Percentiles rank a stretch among this genome's conserved stretches.
Evolutionary conservation across 2,797 vertebrate genomes (phyloP).

Genomic region (Lagorchestes hirsutus): DNA sequence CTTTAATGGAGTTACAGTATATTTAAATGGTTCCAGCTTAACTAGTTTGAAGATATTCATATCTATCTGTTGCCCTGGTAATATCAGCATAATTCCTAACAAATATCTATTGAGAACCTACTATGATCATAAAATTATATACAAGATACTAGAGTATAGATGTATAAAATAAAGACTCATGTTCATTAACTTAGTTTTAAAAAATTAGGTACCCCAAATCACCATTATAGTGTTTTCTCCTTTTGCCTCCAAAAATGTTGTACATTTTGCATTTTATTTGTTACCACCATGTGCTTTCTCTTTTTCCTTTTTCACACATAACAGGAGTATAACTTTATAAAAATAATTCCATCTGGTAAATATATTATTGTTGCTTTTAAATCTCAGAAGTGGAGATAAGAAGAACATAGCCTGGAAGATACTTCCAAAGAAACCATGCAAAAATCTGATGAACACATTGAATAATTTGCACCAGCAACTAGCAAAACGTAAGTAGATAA

Average conservation of each 20-base stretch:
- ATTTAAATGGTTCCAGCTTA: not conserved
- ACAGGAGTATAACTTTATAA: not conserved
- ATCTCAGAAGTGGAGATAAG: slow-evolving; percentile 95
- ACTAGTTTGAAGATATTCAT: slow-evolving; percentile 10
- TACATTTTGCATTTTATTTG: slow-evolving; percentile 28
- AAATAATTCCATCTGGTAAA: slow-evolving; percentile 53
- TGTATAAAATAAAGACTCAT: slow-evolving; percentile 33
- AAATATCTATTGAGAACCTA: slow-evolving; percentile 8
- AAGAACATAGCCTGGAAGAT: slow-evolving; percentile 96
- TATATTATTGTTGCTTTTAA: slow-evolving; percentile 65
- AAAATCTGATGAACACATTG: slow-evolving; percentile 95
- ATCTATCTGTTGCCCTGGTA: slow-evolving; percentile 20
- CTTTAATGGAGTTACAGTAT: not conserved
- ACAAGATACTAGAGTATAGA: slow-evolving; percentile 7
- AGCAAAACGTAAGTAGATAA: slow-evolving; percentile 92
- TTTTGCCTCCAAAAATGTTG: slow-evolving; percentile 42
- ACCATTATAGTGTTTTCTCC: slow-evolving; percentile 18
- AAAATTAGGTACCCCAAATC: slow-evolving; percentile 25
- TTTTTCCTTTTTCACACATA: slow-evolving; percentile 49
- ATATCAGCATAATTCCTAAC: slow-evolving; percentile 3
- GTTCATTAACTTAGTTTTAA: slow-evolving; percentile 56
- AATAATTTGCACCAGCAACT: slow-evolving; percentile 95
- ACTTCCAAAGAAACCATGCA: slow-evolving; percentile 97
- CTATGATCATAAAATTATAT: not conserved
- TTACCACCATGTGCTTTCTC: slow-evolving; percentile 45